These are phyloP conservation scores for Syngnathus floridae DNA, from an alignment of 2,113 vertebrate genomes.

Conservation along the genomic window DNA sequence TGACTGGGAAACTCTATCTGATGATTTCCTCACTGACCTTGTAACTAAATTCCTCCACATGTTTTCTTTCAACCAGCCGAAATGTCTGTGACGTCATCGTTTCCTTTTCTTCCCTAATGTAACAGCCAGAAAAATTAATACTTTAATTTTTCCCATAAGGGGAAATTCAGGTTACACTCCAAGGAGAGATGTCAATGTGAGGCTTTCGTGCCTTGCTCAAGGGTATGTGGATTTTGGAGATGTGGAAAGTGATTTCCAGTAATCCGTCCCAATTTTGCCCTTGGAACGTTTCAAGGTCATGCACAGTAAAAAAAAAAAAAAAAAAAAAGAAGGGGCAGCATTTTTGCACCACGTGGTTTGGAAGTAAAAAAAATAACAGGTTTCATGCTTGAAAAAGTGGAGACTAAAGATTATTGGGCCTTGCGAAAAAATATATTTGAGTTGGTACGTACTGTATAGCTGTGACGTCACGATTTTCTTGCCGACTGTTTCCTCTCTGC, in stretches of 20 bases:
- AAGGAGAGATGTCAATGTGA: not conserved
- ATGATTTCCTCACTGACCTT: conserved; percentile 5
- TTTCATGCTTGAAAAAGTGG: no score
- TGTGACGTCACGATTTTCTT: not conserved
- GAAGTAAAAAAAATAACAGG: no score
- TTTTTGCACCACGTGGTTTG: not conserved
- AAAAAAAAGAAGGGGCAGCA: not conserved
- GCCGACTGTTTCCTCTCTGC: not conserved
- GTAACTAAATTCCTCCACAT: conserved; percentile 1
- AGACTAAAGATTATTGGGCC: not conserved
- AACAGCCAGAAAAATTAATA: not conserved
- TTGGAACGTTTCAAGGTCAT: not conserved
- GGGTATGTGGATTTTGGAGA: not conserved
- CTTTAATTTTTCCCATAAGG: not conserved
- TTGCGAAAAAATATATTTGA: not conserved
- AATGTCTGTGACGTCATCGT: conserved; percentile 4
- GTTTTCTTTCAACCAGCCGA: conserved; percentile 2
- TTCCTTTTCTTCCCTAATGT: not conserved
- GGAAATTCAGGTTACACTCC: not conserved
- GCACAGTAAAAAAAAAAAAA: not conserved
- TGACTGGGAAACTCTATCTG: conserved; percentile 3
- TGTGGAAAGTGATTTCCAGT: not conserved
- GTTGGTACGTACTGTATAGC: not conserved
- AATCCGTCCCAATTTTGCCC: conserved; percentile 2
- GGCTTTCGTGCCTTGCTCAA: not conserved